Evolutionary conservation across 2,797 vertebrate genomes (phyloP), one percentile per base, ranked within the genome.

Genomic region (Periophthalmus magnuspinnatus): DNA sequence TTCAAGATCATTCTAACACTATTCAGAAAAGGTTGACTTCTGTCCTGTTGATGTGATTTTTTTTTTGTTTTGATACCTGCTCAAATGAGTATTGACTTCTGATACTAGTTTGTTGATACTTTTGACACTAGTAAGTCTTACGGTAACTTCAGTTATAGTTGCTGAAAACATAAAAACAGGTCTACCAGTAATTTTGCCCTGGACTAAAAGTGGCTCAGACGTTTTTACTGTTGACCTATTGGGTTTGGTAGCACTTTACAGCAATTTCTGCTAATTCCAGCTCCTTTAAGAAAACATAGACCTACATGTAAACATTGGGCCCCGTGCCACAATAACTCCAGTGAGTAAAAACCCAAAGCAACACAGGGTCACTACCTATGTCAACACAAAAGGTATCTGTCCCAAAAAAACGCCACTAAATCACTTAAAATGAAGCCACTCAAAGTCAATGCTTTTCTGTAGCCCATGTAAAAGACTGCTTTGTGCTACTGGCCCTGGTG

Each of bases 401-500:
- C 77, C 79, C 79, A 65, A 75, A 28, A n/a, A 48, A 74, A 72
- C 74, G 77, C 48, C 67, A 50, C 77, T 80, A 80, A 82, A 84
- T 79, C 79, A 86, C 78, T 69, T 70, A 83, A 75, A 83, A 81
- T 82, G 84, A 86, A 85, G 86, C 88, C 85, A 76, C 79, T 91
- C 85, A 72, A 85, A 75, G 88, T 87, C 83, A 68, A 79, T 84
- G 79, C 76, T 72, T 77, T 84, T 80, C 74, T 80, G 84, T 69
- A 69, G 79, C 83, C 33, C 61, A 72, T 45, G 64, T 93, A 86
- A 93, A 93, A 91, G 91, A 87, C 78, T 1, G 86, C 91, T 90
- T 91, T 94, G 91, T 93, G 83, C 75, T 24, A 11, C 67, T 66
- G 85, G 71, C 79, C 72, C 81, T 68, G 77, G 78, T 72, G 78